Conservation (phyloP, 2,888 invertebrate genomes). For the Drosophila tripunctata region DNA sequence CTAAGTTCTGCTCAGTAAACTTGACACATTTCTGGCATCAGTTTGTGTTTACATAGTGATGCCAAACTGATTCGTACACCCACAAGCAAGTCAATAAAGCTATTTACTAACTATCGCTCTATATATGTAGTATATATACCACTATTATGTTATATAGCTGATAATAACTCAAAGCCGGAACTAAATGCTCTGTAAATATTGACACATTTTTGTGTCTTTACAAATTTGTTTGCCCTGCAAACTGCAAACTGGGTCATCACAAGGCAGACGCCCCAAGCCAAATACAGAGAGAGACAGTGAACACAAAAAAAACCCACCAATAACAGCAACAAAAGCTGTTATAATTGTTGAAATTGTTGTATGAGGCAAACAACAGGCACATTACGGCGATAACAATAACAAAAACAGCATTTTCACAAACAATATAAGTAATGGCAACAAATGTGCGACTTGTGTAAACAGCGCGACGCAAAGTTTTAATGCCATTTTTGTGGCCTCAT, state of each 20-base stretch:
- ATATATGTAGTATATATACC: not conserved
- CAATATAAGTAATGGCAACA: constrained; percentile 32
- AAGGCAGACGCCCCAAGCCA: constrained; percentile 34
- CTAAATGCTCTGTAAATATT: constrained; percentile 71
- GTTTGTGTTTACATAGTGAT: constrained; percentile 7
- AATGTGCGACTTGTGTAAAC: constrained; percentile 65
- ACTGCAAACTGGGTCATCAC: constrained; percentile 72
- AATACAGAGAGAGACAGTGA: constrained; percentile 22
- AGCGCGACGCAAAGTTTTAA: constrained; percentile 51
- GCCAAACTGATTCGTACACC: constrained; percentile 4
- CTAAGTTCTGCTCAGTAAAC: not conserved
- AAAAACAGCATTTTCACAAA: constrained; percentile 39
- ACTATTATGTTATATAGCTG: constrained; percentile 7
- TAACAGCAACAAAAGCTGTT: constrained; percentile 26
- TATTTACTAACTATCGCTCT: constrained; percentile 18
- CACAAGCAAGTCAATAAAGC: constrained; percentile 7
- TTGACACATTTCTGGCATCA: constrained; percentile 11
- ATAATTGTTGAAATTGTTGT: constrained; percentile 42
- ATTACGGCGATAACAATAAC: constrained; percentile 42
- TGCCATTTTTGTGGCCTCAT: constrained; percentile 50
- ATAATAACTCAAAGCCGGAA: constrained; percentile 65
- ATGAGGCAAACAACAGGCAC: constrained; percentile 32
- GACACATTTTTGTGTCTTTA: constrained; percentile 70
- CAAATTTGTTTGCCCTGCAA: constrained; percentile 73
- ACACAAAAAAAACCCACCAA: constrained; percentile 9